A percentile compares a stretch with the other conserved stretches of the same genome.
Evolutionary conservation across 2,113 vertebrate genomes (phyloP).

Genomic region (Ptychochromis oligacanthus): DNA sequence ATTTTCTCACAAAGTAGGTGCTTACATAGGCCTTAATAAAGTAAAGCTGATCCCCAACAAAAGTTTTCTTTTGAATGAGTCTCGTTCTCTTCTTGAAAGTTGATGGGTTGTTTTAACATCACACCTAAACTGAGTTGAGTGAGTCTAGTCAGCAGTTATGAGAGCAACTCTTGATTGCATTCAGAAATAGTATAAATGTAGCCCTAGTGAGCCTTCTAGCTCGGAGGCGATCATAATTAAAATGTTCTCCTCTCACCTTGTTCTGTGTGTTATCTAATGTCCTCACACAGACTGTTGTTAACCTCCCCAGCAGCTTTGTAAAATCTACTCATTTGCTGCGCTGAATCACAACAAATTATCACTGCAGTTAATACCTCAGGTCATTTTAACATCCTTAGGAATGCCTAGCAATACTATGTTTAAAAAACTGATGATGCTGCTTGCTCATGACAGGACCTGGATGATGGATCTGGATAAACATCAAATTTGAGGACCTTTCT

Average conservation of each 20-base stretch:
- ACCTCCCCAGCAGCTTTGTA: constrained; percentile 10
- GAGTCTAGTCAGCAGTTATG: not conserved
- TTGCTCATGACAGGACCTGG: not conserved
- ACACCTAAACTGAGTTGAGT: not conserved
- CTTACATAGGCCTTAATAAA: not conserved
- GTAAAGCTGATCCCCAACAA: constrained; percentile 6
- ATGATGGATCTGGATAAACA: not conserved
- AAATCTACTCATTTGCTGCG: not conserved
- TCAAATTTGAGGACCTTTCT: constrained; percentile 4
- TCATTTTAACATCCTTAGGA: not conserved
- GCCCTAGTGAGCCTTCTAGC: not conserved
- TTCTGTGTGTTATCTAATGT: constrained; percentile 2
- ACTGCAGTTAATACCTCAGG: not conserved
- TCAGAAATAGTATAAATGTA: not conserved
- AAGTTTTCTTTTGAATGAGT: not conserved
- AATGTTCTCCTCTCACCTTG: constrained; percentile 11
- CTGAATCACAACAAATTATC: constrained; percentile 17
- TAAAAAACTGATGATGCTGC: not conserved
- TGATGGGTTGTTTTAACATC: not conserved
- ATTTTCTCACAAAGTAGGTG: constrained; percentile 1
- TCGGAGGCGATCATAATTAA: not conserved
- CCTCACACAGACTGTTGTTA: constrained; percentile 8
- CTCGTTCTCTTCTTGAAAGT: not conserved
- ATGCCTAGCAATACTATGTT: not conserved
- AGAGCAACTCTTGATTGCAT: not conserved